Evolutionary conservation across 2,888 invertebrate species (phyloP), one percentile per base, ranked within the genome.

Genomic region (Hypomecis atomaria): DNA sequence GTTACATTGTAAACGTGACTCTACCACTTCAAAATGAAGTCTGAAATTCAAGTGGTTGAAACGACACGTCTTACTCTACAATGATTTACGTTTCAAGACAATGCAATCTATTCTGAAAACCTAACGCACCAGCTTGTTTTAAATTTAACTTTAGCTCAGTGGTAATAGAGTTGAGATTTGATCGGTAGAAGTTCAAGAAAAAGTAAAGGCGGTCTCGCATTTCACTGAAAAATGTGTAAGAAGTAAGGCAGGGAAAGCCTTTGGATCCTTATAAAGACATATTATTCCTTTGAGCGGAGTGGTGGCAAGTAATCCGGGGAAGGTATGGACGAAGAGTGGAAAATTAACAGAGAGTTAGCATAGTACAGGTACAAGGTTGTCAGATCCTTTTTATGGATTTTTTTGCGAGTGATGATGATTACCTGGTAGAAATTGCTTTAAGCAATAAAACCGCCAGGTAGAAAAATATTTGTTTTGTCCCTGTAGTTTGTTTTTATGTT

Each of bases 181-280:
- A 48, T 53, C 66, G 69, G 2, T 34, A 10, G 1, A 48, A 5
- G 6, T 33, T 4, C 50, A 66, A 70, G 76, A 74, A 78, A 81
- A 84, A 83, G 83, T 85, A 83, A 84, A 86, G 86, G 82, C 85
- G 84, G 85, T 86, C 82, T 87, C 83, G 85, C 88, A 88, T 90
- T 91, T 90, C 83, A 90, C 87, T 90, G 90, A 89, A 91, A 88
- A 90, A 88, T 88, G 89, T 87, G 88, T 86, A 89, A 82, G 82
- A 80, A 88, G 87, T 89, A 86, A 88, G 85, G 87, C 88, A 85
- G 79, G 86, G 86, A 90, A 90, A 89, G 89, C 89, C 85, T 79
- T 79, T 83, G 85, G 87, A 88, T 89, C 85, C 84, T 84, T 91
- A 92, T 92, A 92, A 91, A 92, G 92, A 92, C 89, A 89, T 91